phyloP scores from a whole-genome alignment of 2,113 vertebrate species.

The Butorides virescens region DNA sequence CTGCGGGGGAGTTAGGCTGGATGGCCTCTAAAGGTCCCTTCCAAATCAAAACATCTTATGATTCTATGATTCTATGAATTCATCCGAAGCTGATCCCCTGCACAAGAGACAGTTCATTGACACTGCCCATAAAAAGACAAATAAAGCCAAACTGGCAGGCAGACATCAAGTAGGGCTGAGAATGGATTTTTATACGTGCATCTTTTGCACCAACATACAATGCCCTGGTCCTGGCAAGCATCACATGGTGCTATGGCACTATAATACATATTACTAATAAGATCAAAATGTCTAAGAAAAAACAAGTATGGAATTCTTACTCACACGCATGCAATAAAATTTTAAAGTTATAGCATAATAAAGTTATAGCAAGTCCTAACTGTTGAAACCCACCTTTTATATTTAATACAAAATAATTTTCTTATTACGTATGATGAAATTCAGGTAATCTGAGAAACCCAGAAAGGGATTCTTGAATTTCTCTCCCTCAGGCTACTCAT shows the following conservation, averaged over 20 bases:
- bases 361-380: constrained; percentile 40
- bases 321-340: not conserved
- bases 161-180: not conserved
- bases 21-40: too few species aligned
- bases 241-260: not conserved
- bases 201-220: not conserved
- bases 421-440: constrained; percentile 42
- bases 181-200: not conserved
- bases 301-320: not conserved
- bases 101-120: not conserved
- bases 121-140: not conserved
- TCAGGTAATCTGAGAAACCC: constrained; percentile 59
- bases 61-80: not conserved
- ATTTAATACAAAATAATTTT: constrained; percentile 65
- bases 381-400: constrained; percentile 41
- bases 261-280: not conserved
- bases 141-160: not conserved
- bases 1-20: too few species aligned
- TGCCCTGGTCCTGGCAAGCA: not conserved
- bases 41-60: too few species aligned
- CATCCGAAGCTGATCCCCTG: not conserved
- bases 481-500: constrained; percentile 61
- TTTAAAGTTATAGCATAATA: constrained; percentile 31
- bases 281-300: not conserved
- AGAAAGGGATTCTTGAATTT: constrained; percentile 49